Conservation (phyloP, 2,888 invertebrate species). For the Ceramica pisi region DNA sequence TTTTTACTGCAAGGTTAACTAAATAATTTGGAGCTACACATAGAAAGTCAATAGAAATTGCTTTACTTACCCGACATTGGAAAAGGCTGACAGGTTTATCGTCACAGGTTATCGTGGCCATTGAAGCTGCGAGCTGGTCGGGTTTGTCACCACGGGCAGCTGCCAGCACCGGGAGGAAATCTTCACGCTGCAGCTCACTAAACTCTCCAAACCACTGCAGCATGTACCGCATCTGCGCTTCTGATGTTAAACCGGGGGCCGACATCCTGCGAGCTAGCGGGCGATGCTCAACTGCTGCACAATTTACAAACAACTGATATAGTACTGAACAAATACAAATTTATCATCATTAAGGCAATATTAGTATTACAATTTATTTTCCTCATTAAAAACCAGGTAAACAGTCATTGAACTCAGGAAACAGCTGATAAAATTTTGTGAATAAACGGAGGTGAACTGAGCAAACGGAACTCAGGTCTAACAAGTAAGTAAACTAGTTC, state of each 20-base stretch:
- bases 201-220: slow-evolving; percentile 97
- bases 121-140: slow-evolving; percentile 93
- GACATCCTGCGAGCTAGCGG: slow-evolving; percentile 87
- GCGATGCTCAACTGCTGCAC: slow-evolving; percentile 74
- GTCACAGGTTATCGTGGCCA: slow-evolving; percentile 92
- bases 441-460: slow-evolving; percentile 16
- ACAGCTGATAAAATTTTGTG: slow-evolving; percentile 41
- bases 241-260: slow-evolving; percentile 90
- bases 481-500: slow-evolving; percentile 26
- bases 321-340: slow-evolving; percentile 10
- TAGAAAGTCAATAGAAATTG: slow-evolving; percentile 4
- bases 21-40: neutral
- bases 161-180: slow-evolving; percentile 94
- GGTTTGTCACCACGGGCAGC: slow-evolving; percentile 92
- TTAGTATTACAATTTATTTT: slow-evolving; percentile 32
- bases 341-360: slow-evolving; percentile 7
- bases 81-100: slow-evolving; percentile 96
- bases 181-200: slow-evolving; percentile 96
- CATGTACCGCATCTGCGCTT: slow-evolving; percentile 95
- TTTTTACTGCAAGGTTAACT: neutral
- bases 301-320: slow-evolving; percentile 39
- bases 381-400: slow-evolving; percentile 32
- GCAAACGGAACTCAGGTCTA: slow-evolving; percentile 18
- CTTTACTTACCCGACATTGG: slow-evolving; percentile 93
- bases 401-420: slow-evolving; percentile 46